Base-by-base conservation (phyloP, 2,888 invertebrate species). In the Sesia bembeciformis region DNA sequence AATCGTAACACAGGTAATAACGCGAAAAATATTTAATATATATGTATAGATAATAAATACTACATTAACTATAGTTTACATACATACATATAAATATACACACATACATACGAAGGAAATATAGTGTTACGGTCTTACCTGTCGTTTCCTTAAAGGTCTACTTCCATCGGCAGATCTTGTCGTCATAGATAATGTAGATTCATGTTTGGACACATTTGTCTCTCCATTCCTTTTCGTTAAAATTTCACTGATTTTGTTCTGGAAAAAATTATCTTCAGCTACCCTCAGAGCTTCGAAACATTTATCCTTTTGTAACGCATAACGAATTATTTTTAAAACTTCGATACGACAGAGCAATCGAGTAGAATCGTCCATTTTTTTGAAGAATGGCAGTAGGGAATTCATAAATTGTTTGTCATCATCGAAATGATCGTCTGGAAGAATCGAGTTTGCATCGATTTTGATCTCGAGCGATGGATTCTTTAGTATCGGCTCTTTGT, bases 361-460 rank as follows among this genome's bases (percentile, higher is more conserved):
- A 0, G 88, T 89, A 8, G 87, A 87, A 40, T 89, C 88, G 41
- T 80, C 77, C 88, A 88, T 89, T 58, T 87, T 88, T 61, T 85
- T 87, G 49, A 89, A 88, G 4, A 86, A 58, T 0, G 88, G 88
- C 51, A 89, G 64, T 0, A 89, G 60, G 0, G 88, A 88, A 55
- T 84, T 85, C 89, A 89, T 87, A 49, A 89, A 89, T 0, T 84
- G 62, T 57, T 75, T 84, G 42, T 89, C 89, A 8, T 89, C 88
- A 40, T 87, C 80, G 4, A 89, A 86, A 60, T 88, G 81, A 40
- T 87, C 89, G 46, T 86, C 86, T 0, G 89, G 87, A 0, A 87
- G 60, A 1, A 89, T 87, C 0, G 81, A 72, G 57, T 87, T 88
- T 0, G 84, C 81, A 52, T 88, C 88, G 0, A 86, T 83, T 66